Conservation (phyloP, 2,797 vertebrate species). For the Orestias chungarensis region DNA sequence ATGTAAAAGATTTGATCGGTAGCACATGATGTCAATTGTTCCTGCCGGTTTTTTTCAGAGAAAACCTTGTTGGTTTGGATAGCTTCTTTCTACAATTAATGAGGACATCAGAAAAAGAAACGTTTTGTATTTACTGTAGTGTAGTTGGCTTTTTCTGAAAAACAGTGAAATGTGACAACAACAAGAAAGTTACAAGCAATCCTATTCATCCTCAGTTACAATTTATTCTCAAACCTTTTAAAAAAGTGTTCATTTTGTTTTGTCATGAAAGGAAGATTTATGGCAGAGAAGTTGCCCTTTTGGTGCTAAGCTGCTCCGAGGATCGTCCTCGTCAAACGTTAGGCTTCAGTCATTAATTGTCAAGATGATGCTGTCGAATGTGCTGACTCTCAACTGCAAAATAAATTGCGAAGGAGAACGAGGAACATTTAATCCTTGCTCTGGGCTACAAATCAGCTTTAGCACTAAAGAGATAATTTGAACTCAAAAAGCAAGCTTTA, state of each 20-base stretch:
- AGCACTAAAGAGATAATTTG: slow-evolving; percentile 17
- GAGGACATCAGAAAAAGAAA: background rate
- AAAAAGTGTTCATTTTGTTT: no score
- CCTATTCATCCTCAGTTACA: no score
- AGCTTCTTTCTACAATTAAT: background rate
- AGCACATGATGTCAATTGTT: no score
- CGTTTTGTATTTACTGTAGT: background rate
- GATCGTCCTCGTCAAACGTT: slow-evolving; percentile 25
- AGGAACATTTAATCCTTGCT: slow-evolving; percentile 23
- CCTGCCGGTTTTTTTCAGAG: background rate
- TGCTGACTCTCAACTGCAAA: slow-evolving; percentile 10
- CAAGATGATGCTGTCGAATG: slow-evolving; percentile 19
- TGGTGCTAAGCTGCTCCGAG: slow-evolving; percentile 1
- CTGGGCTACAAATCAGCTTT: slow-evolving; percentile 10
- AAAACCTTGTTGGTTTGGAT: background rate
- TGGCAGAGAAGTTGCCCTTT: slow-evolving; percentile 18
- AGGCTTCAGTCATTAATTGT: slow-evolving; percentile 16
- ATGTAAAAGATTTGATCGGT: no score
- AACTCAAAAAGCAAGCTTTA: slow-evolving; percentile 4
- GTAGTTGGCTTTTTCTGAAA: background rate
- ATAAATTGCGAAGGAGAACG: background rate
- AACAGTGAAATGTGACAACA: no score
- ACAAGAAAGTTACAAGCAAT: no score
- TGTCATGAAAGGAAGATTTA: slow-evolving; percentile 37
- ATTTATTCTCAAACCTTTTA: no score